Evolutionary conservation across 1,140 invertebrate species (phyloP).

Genomic region (Philopotamus ludificatus): DNA sequence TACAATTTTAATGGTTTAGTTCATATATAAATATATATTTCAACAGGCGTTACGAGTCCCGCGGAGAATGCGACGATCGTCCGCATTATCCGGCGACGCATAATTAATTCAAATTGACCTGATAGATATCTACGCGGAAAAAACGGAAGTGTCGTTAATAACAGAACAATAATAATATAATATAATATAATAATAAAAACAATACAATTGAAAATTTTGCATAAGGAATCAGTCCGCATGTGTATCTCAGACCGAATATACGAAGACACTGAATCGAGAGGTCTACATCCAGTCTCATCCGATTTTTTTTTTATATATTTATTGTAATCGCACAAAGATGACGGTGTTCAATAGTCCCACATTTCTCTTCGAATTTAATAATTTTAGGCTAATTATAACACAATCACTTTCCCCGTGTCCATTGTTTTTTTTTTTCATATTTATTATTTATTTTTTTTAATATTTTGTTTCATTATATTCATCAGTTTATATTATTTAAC

Average conservation of each 20-base stretch:
- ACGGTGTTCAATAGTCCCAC: conserved; percentile 18
- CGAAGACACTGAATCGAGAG: conserved; percentile 17
- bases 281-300: conserved; percentile 22
- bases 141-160: too few species aligned
- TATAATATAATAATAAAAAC: conserved; percentile 25
- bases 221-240: conserved; percentile 27
- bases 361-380: conserved; percentile 24
- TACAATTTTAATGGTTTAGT: conserved; percentile 36
- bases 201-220: conserved; percentile 23
- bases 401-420: conserved; percentile 21
- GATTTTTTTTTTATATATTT: conserved; percentile 22
- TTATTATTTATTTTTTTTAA: too few species aligned
- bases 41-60: conserved; percentile 32
- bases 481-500: too few species aligned
- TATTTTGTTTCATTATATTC: too few species aligned
- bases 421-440: conserved; percentile 15
- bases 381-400: conserved; percentile 31
- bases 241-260: conserved; percentile 18
- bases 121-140: too few species aligned
- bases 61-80: conserved; percentile 24
- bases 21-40: conserved; percentile 36
- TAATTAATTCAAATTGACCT: too few species aligned
- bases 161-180: too few species aligned
- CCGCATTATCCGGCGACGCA: too few species aligned
- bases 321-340: conserved; percentile 23